Evolutionary conservation across 2,888 invertebrate genomes (phyloP).

Genomic region (Acanthosepion lycidas): DNA sequence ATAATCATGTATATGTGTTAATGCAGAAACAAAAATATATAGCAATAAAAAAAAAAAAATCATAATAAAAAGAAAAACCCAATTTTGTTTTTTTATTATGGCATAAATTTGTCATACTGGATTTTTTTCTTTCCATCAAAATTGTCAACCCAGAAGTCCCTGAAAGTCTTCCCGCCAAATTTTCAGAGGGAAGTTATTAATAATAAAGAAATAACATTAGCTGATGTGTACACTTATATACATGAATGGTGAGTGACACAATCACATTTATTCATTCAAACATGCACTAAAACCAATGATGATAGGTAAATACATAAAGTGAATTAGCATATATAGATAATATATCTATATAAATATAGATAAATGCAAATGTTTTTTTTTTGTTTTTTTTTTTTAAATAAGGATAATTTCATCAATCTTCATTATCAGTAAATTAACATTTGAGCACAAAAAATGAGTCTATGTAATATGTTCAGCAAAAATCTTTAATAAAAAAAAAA

Average conservation of each 20-base stretch:
- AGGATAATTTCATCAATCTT: background rate
- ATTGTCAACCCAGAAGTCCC: too few species aligned
- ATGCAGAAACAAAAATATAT: background rate
- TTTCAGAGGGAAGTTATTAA: background rate
- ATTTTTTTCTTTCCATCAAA: too few species aligned
- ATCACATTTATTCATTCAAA: too few species aligned
- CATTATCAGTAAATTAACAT: background rate
- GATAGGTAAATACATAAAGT: too few species aligned
- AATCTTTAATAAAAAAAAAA: background rate
- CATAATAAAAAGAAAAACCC: background rate
- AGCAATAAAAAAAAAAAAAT: background rate
- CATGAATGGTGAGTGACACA: background rate
- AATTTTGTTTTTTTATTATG: background rate
- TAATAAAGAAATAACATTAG: background rate
- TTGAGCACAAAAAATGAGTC: background rate
- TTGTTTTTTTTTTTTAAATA: background rate
- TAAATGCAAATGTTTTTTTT: too few species aligned
- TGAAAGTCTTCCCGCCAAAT: background rate
- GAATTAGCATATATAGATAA: too few species aligned
- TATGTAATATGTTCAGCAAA: background rate
- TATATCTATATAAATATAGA: too few species aligned
- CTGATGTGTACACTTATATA: background rate
- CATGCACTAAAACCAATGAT: too few species aligned
- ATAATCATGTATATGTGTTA: background rate
- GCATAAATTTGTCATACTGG: too few species aligned